A percentile compares a stretch with the other conserved stretches of the same genome.
These are phyloP conservation scores for Collichthys lucidus DNA, from an alignment of 2,113 vertebrate species.

Conservation along the genomic window DNA sequence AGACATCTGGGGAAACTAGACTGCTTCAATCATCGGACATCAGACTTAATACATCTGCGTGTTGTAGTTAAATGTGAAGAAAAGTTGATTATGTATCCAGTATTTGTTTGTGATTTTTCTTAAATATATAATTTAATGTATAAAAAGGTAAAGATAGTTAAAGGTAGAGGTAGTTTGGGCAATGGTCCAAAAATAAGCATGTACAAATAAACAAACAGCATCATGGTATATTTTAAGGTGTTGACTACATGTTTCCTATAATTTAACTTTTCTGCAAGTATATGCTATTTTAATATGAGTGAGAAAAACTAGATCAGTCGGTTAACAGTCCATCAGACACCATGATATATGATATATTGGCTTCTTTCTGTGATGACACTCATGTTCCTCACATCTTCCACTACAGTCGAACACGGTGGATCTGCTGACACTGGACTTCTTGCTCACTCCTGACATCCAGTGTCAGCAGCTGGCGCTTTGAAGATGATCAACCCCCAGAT, in stretches of 20 bases:
- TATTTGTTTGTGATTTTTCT: not conserved
- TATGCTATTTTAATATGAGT: not conserved
- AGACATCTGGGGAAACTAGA: not conserved
- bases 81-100: not conserved
- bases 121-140: not conserved
- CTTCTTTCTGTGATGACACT: not conserved
- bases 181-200: not conserved
- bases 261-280: not conserved
- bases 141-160: not conserved
- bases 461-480: slow-evolving; percentile 37
- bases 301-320: not conserved
- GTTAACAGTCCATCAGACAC: not conserved
- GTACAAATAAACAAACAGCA: slow-evolving; percentile 37
- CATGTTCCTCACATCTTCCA: not conserved
- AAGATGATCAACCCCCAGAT: slow-evolving; percentile 84
- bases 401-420: slow-evolving; percentile 35
- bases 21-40: not conserved
- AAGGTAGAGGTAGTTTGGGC: not conserved
- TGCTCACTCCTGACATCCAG: slow-evolving; percentile 61
- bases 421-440: slow-evolving; percentile 38
- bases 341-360: not conserved
- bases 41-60: not conserved
- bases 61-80: not conserved
- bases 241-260: not conserved
- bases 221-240: not conserved